Evolutionary conservation across 2,888 invertebrate genomes (phyloP), one percentile per base, ranked within the genome.

Genomic region (Agriopis marginaria): DNA sequence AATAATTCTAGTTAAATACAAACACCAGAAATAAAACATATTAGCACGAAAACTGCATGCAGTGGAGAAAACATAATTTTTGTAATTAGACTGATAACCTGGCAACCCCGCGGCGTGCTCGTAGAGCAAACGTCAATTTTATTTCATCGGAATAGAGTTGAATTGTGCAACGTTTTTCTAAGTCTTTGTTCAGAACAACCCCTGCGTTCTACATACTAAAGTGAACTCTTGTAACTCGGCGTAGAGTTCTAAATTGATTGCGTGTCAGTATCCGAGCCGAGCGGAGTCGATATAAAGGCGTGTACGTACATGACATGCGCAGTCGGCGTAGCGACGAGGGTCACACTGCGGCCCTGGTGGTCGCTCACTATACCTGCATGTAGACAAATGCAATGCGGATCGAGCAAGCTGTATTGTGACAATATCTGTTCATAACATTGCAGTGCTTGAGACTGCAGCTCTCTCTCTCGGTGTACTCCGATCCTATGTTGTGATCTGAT

Each of bases 241-340:
- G 3, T n/a, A 63, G 12, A 45, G 58, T 64, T 7, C 10, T 10
- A 11, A 40, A 32, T 67, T 14, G 1, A 14, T 10, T 11, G 39
- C 14, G 10, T 0, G 14, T 12, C 23, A 32, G 9, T 7, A 40
- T 51, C 11, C 45, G 23, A 44, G 63, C 11, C 45, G 23, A 44
- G 63, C 32, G 61, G 65, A 70, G 72, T 70, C 70, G 68, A 70
- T 71, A 70, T 71, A 67, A 45, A 61, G 60, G 63, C 68, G n/a
- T 53, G 40, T 53, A 32, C 5, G 3, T 32, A 39, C 23, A 50
- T 23, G 62, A 60, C 72, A 73, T 70, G 72, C 72, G 73, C 69
- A 69, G 53, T 69, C 53, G n/a, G 5, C 59, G 11, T 50, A 47
- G 61, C 45, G 60, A 44, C 53, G 49, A 60, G 58, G 11, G 44